Evolutionary conservation across 2,888 invertebrate species (phyloP), one percentile per base, ranked within the genome.

Genomic region (Stomorhina lunata): DNA sequence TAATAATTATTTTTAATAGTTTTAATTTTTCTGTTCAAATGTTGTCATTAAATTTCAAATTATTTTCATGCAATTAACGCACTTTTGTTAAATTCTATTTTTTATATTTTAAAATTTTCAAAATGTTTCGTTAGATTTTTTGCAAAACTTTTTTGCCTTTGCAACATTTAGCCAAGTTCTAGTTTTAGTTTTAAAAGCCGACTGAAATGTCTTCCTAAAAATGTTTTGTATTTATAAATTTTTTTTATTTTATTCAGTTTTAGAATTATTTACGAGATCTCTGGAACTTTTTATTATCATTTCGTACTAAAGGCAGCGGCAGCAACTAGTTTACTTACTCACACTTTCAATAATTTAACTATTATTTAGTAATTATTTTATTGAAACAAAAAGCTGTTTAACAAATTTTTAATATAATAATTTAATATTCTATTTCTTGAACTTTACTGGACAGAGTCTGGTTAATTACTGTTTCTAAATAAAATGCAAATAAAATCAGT

Each of bases 401-500:
- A 48, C 27, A 53, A 66, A 43, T n/a, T n/a, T n/a, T n/a, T n/a
- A n/a, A 22, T 12, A 45, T 10, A 72, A 48, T 10, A 34, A 48
- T 53, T 59, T 69, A 15, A 40, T 45, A 63, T 65, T 71, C 45
- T 79, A 61, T 79, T 57, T 79, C 57, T 79, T 80, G 83, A 86
- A 84, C 86, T 84, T 85, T 83, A 79, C 79, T 73, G 85, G 84
- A 37, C 84, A 87, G 84, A 85, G 88, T 83, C 85, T 85, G 87
- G 85, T 87, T 88, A 88, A 87, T 87, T 85, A 88, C 89, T 88
- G 87, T 77, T 79, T 83, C 77, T 80, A 84, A 34, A 75, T 82
- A 82, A 63, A 80, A 37, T 48, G 57, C 40, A 72, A 72, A 66
- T 55, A 43, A 69, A 69, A 34, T 53, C 53, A 27, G 37, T 37